Conservation (phyloP, 2,888 invertebrate species). For the Gandaritis pyraliata region DNA sequence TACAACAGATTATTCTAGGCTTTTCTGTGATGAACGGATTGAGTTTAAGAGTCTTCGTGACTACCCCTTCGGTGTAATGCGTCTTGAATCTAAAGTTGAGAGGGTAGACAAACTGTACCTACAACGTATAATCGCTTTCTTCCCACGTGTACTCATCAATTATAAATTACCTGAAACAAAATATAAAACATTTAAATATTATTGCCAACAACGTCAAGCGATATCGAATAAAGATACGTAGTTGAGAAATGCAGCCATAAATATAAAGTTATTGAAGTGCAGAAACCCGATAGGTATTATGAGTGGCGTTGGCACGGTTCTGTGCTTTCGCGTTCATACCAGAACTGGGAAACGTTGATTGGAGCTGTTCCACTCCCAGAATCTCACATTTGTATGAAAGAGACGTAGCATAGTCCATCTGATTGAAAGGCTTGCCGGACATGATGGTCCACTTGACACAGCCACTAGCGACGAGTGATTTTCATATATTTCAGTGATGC, state of each 20-base stretch:
- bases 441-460: too few species aligned
- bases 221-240: conserved; percentile 22
- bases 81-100: too few species aligned
- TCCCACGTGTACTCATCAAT: neutral
- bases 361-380: neutral
- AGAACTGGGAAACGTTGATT: neutral
- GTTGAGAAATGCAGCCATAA: conserved; percentile 33
- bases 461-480: too few species aligned
- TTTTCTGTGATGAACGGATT: too few species aligned
- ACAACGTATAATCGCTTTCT: neutral
- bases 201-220: conserved; percentile 12
- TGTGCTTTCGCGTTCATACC: conserved; percentile 1
- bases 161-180: conserved; percentile 33
- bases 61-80: too few species aligned
- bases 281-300: conserved; percentile 24
- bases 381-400: too few species aligned
- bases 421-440: too few species aligned
- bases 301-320: conserved; percentile 9
- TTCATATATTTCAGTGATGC: too few species aligned
- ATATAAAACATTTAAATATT: conserved; percentile 5
- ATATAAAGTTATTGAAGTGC: conserved; percentile 34
- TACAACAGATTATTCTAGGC: too few species aligned
- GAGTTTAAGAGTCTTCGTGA: too few species aligned
- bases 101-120: too few species aligned
- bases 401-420: too few species aligned